Conservation (phyloP, 2,797 vertebrate genomes). For the Gymnopithys bicolor region DNA sequence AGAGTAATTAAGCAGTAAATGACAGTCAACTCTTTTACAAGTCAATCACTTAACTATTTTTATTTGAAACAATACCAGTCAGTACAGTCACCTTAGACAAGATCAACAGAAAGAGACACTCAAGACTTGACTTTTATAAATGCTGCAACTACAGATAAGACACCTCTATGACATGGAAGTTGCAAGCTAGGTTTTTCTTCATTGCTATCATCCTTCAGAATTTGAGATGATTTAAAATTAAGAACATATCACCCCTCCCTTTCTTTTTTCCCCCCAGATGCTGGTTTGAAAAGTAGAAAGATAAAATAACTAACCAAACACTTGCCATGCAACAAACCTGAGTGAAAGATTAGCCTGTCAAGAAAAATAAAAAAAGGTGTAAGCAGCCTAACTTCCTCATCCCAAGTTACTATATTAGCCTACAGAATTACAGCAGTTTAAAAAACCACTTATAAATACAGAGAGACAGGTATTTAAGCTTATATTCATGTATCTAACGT, state of each 20-base stretch:
- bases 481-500: background rate
- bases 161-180: background rate
- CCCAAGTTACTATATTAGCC: background rate
- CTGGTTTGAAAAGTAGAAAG: background rate
- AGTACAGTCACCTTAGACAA: background rate
- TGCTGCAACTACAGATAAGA: background rate
- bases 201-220: background rate
- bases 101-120: background rate
- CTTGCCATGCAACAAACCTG: background rate
- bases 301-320: background rate
- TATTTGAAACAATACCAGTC: slow-evolving; percentile 3
- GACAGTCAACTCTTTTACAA: background rate
- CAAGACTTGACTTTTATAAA: background rate
- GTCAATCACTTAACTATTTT: background rate
- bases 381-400: background rate
- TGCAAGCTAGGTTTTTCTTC: background rate
- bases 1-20: slow-evolving; percentile 19
- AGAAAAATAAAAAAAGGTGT: background rate
- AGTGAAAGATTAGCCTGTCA: background rate
- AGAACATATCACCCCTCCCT: background rate
- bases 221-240: background rate
- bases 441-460: background rate
- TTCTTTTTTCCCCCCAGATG: fast-evolving
- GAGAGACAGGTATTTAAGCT: background rate
- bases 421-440: background rate